These are phyloP conservation scores for Platyrinchus mystaceus DNA, from an alignment of 2,797 vertebrate species.

Conservation along the genomic window DNA sequence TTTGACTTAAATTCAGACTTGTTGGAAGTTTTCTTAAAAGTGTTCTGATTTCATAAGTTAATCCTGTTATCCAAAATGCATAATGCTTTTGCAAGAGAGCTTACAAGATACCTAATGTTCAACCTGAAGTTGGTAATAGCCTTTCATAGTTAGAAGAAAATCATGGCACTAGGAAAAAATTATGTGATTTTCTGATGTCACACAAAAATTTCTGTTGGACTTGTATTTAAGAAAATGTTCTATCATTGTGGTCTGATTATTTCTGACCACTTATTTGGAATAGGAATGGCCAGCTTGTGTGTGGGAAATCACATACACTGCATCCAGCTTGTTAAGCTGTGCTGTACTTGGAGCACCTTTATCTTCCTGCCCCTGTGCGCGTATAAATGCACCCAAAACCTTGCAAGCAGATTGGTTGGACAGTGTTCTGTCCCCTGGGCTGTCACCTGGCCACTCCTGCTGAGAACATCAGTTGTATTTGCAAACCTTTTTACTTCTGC, in stretches of 20 bases:
- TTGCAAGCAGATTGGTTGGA: not conserved
- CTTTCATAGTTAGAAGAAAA: not conserved
- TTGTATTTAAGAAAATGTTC: not conserved
- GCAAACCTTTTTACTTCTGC: not conserved
- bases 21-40: not conserved
- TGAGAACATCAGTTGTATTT: not conserved
- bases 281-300: not conserved
- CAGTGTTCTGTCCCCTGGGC: not conserved
- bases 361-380: not conserved
- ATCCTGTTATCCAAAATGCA: not conserved
- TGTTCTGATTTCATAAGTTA: not conserved
- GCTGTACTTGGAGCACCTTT: not conserved
- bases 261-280: not conserved
- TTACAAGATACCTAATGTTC: not conserved
- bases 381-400: not conserved
- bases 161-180: fast-evolving
- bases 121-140: not conserved
- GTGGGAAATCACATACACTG: not conserved
- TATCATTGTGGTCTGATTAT: not conserved
- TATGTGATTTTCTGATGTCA: not conserved
- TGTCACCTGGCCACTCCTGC: not conserved
- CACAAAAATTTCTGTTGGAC: not conserved
- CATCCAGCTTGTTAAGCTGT: not conserved
- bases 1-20: not conserved
- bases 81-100: not conserved